These are phyloP conservation scores for Addax nasomaculatus DNA, from an alignment of 2,113 vertebrate species.

Conservation along the genomic window DNA sequence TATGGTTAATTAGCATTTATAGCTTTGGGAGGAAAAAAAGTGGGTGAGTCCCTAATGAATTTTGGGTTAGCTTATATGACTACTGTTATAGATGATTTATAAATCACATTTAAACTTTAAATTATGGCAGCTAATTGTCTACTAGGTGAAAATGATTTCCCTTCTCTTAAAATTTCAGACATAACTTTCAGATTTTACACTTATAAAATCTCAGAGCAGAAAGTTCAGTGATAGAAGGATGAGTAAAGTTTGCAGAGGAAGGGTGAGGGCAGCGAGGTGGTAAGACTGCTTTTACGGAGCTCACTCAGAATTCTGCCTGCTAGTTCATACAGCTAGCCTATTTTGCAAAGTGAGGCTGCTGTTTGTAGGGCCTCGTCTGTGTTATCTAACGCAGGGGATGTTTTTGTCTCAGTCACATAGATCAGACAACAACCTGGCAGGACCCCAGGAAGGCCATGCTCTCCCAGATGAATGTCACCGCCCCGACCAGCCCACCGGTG, in stretches of 20 bases:
- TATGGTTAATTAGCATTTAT: neutral
- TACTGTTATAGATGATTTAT: neutral
- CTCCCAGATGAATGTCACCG: constrained; percentile 90
- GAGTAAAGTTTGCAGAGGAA: neutral
- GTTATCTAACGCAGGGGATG: constrained; percentile 63
- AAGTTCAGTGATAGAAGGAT: neutral
- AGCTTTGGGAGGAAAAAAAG: neutral
- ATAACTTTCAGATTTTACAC: constrained; percentile 6
- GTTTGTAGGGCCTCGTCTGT: neutral
- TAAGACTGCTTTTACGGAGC: neutral
- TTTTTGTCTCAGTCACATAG: constrained; percentile 89
- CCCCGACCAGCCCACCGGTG: constrained; percentile 89
- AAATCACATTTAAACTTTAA: neutral
- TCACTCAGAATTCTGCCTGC: neutral
- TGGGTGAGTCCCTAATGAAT: neutral
- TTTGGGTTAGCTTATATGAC: neutral
- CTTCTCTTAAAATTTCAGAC: constrained; percentile 30
- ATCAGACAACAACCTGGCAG: constrained; percentile 98
- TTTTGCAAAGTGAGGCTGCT: constrained; percentile 4
- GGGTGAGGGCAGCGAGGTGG: neutral
- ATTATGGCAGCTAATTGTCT: neutral
- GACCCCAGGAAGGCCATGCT: constrained; percentile 96
- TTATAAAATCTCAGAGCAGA: neutral
- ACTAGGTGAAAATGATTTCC: neutral
- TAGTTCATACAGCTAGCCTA: neutral